Base-by-base conservation (phyloP, 2,797 vertebrate genomes). In the Coregonus suidteri region DNA sequence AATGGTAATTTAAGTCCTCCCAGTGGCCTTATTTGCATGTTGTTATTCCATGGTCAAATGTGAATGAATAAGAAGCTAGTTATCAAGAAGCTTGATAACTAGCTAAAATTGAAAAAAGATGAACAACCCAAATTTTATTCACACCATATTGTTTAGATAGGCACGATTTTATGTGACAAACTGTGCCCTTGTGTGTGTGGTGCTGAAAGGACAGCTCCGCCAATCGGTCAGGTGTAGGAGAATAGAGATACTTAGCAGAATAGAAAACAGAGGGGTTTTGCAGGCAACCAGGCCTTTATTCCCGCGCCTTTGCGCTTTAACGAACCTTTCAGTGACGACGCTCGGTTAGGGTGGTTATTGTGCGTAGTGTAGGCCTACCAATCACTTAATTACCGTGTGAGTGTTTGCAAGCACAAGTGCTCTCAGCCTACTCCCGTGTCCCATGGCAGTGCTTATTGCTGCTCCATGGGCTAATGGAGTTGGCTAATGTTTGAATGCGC, bases 301-400 rank as follows among this genome's bases (percentile, higher is more conserved):
- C 54, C 4, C 11, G 62, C 9, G 20, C 20, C 20, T 47, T 47
- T 47, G 41, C 41, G 41, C 62, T 31, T 65, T 4, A 4, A 20
- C 1, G 30, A 56, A 4, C 6, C 34, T 9, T 31, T 66, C 30
- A 15, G 25, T 30, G 64, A 59, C n/a, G 56, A 59, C 15, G 35
- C 35, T 6, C 6, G 67, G 16, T 41, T 69, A 18, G 59, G 83
- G 41, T 73, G 78, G 71, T 77, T 75, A 1, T 13, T 47, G 41
- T 47, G 9, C 41, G 41, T 47, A 47, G 41, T 11, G 41, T 47
- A 47, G 9, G 14, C n/a, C 30, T 30, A 83, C 18, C 75, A 82
- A 82, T 77, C 81, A 82, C 71, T 82, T 84, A 65, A 82, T 87
- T 74, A 83, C 72, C n/a, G 62, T 80, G 77, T 78, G 79, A 76